Evolutionary conservation across 1,140 invertebrate genomes (phyloP).

Genomic region (Rhysida immarginata): DNA sequence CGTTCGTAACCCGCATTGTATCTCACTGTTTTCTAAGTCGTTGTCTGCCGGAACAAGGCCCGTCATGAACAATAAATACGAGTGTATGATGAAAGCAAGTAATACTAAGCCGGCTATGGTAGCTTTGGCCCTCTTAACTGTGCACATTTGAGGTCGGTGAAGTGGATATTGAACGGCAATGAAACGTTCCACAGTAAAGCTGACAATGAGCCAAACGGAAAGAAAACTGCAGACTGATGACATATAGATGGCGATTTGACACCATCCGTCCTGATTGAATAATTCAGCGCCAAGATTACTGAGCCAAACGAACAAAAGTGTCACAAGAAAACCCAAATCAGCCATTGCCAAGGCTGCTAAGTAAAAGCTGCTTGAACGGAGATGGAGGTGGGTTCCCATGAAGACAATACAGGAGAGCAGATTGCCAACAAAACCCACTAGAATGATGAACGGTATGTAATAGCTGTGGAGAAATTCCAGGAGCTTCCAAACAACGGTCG

Average conservation of each 20-base stretch:
- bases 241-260: constrained; percentile 24
- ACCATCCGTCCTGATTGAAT: constrained; percentile 22
- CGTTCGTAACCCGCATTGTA: constrained; percentile 31
- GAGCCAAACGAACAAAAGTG: constrained; percentile 38
- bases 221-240: constrained; percentile 27
- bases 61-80: constrained; percentile 20
- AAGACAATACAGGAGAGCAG: constrained; percentile 40
- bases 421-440: constrained; percentile 38
- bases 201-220: constrained; percentile 29
- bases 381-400: constrained; percentile 36
- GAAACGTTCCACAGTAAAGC: constrained; percentile 29
- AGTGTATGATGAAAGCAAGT: constrained; percentile 18
- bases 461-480: constrained; percentile 37
- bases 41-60: constrained; percentile 4
- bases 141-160: constrained; percentile 21
- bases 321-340: constrained; percentile 37
- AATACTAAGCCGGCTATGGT: constrained; percentile 14
- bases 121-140: constrained; percentile 17
- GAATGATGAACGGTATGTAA: constrained; percentile 38
- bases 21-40: constrained; percentile 17
- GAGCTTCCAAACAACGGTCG: too few relatives aligned
- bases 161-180: constrained; percentile 26
- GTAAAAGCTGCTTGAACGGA: constrained; percentile 42
- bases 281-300: constrained; percentile 32
- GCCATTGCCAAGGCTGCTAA: constrained; percentile 38